Base-by-base conservation (phyloP, 2,113 vertebrate genomes). In the Oreochromis tanganicae region DNA sequence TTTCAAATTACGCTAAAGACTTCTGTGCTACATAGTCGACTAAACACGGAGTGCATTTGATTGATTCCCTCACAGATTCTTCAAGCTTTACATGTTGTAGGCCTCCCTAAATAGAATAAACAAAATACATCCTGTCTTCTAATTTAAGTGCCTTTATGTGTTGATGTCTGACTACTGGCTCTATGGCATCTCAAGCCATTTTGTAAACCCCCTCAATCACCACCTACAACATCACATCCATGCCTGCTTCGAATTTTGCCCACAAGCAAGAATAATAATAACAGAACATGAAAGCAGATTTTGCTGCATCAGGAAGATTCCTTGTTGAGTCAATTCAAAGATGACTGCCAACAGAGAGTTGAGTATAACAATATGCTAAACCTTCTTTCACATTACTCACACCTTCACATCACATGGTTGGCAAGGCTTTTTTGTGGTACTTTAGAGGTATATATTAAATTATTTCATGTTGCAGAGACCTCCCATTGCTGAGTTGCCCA, bases 221-320 rank as follows among this genome's bases (percentile, higher is more conserved):
- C 82, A 32, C 38, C 80, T 61, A 54, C 50, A 78, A 59, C 43
- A 84, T 79, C 21, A 38, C 63, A 78, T 41, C 36, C 24, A 43
- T 32, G 54, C 19, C 57, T 75, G 54, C 56, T 24, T 52, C 27
- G 27, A 38, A 75, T 85, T 87, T 81, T 75, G 24, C 85, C 89
- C 83, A 29, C 57, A 54, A 84, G 88, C 78, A 46, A 78, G 48
- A 88, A 16, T 61, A 66, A 79, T 55, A 57, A 85, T 75, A 75
- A 86, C 82, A 59, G 59, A 71, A 87, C 83, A 55, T 61, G 34
- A 83, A 85, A 54, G 59, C 19, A 63, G 17, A 63, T 85, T 88
- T 85, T 83, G 80, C 90, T 85, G 83, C 38, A 87, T 87, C 85
- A 90, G 84, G 89, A 89, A 52, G 82, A 86, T 90, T 90, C 61